Percentiles rank a stretch among this genome's conserved stretches.
Evolutionary conservation across 2,888 invertebrate genomes (phyloP).

Genomic region (Caenorhabditis sp.): DNA sequence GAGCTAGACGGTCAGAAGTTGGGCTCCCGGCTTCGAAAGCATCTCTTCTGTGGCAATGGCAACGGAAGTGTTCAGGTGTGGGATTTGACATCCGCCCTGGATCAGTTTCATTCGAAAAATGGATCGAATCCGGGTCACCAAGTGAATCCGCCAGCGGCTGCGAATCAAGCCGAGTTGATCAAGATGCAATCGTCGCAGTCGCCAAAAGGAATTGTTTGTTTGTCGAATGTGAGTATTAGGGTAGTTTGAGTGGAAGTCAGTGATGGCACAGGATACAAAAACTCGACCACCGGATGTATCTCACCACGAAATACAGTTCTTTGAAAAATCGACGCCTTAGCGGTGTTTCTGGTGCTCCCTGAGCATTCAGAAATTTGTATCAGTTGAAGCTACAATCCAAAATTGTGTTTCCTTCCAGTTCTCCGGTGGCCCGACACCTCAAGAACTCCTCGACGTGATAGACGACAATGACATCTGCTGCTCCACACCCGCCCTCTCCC

Average conservation of each 20-base stretch:
- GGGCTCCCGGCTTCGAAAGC: conserved; percentile 91
- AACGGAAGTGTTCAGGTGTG: conserved; percentile 96
- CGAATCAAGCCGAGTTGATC: conserved; percentile 49
- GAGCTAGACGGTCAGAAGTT: conserved; percentile 97
- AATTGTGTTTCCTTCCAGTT: too few relatives aligned
- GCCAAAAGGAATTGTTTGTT: conserved; percentile 3
- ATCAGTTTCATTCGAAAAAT: conserved; percentile 86
- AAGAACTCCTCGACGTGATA: conserved; percentile 92
- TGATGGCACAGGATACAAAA: too few relatives aligned
- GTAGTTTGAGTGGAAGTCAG: too few relatives aligned
- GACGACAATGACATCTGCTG: conserved; percentile 93
- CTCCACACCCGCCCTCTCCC: conserved; percentile 52
- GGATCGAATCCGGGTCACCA: conserved; percentile 42
- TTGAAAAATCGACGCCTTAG: too few relatives aligned
- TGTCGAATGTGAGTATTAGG: conserved; percentile 40
- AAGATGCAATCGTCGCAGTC: conserved; percentile 37
- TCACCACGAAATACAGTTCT: too few relatives aligned
- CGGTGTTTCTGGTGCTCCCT: too few relatives aligned
- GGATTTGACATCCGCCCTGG: conserved; percentile 96
- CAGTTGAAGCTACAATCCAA: too few relatives aligned
- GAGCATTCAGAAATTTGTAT: too few relatives aligned
- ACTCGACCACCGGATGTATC: too few relatives aligned
- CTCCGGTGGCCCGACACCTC: conserved; percentile 89
- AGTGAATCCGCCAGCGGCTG: conserved; percentile 45
- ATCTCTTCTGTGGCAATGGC: conserved; percentile 94